Base-by-base conservation (phyloP, 30 jellyfish, hydroid and myxozoan species). In the Catostylus mosaicus region DNA sequence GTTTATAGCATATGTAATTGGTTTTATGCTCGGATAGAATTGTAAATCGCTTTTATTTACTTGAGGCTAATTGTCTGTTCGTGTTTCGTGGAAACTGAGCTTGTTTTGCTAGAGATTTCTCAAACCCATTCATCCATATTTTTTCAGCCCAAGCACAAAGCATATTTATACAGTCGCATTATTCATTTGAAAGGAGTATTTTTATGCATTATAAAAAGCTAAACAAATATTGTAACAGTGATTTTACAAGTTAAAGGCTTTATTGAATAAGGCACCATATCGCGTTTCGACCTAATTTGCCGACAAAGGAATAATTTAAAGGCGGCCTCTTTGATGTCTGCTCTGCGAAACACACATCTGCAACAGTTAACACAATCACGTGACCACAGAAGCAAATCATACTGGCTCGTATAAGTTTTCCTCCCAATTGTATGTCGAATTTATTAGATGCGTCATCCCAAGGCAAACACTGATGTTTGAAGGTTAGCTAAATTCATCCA, bases 281-380 rank as follows among this genome's bases (percentile, higher is more conserved):
- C 84, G 63, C 27, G 80, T 66, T 80, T 51, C 90, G 36, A 38
- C 84, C 36, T 65, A 80, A 80, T 71, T 32, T 50, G 84, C 90
- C 90, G 90, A 67, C 90, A 80, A 80, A 80, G 90, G 77, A 80
- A 66, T 50, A 66, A 63, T 80, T 67, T 52, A 57, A 29, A 10
- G 70, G 70, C 90, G 90, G 90, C 46, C 30, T 66, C 78, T 80
- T 80, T 80, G 63, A 66, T 30, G 75, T 80, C 69, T 56, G 52
- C 63, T 45, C 89, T 34, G 67, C 63, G 77, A 78, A 78, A 33
- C 80, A 47, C 67, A 80, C 90, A 80, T 80, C 90, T 80, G 90
- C 90, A 80, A 80, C 84, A 80, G 84, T 80, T 80, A 80, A 80
- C 90, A 80, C 48, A 47, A 61, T 80, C 90, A 80, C 90, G 90